Conservation (phyloP, 2,113 vertebrate genomes). For the Upupa epops region DNA sequence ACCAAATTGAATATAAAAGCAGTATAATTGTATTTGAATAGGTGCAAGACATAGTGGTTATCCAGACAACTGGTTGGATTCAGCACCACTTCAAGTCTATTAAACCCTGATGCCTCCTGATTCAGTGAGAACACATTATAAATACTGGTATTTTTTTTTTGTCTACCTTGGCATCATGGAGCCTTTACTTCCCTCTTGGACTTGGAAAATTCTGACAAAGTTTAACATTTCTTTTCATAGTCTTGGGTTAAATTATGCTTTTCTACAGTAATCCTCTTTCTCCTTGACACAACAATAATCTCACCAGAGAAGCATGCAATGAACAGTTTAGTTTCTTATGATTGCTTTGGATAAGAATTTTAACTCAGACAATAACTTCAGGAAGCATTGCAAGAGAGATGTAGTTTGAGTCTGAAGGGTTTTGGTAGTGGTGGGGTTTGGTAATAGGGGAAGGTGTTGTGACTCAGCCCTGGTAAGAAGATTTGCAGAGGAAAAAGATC, state of each 20-base stretch:
- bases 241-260: not conserved
- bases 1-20: not conserved
- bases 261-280: not conserved
- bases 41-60: constrained; percentile 45
- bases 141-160: constrained; percentile 46
- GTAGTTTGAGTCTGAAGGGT: too few relatives aligned
- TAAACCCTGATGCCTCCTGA: constrained; percentile 35
- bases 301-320: not conserved
- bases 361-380: too few relatives aligned
- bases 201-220: not conserved
- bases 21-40: constrained; percentile 50
- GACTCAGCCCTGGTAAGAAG: too few relatives aligned
- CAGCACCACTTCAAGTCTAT: constrained; percentile 38
- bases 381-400: too few relatives aligned
- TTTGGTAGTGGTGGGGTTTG: too few relatives aligned
- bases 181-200: constrained; percentile 21
- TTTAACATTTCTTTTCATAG: not conserved
- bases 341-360: not conserved
- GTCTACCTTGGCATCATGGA: constrained; percentile 12
- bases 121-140: constrained; percentile 24
- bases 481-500: too few relatives aligned
- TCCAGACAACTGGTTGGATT: constrained; percentile 60
- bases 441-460: too few relatives aligned
- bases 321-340: not conserved
- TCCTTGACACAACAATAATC: not conserved